These are phyloP conservation scores for Dreissena polymorpha DNA, from an alignment of 1,140 invertebrate species.

Conservation along the genomic window DNA sequence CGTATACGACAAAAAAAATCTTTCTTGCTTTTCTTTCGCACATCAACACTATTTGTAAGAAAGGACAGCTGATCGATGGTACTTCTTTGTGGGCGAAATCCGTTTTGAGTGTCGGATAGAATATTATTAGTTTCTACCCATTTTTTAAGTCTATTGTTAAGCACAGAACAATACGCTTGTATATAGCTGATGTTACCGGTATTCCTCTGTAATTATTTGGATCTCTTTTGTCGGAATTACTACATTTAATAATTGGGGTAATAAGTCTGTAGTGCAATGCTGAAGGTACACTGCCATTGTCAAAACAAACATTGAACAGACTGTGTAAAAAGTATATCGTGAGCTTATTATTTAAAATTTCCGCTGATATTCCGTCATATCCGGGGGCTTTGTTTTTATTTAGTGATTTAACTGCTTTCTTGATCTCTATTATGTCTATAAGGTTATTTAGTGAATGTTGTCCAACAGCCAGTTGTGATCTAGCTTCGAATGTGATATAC, in stretches of 20 bases:
- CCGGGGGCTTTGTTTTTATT: slow-evolving; percentile 14
- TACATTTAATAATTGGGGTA: slow-evolving; percentile 18
- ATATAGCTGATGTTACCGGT: slow-evolving; percentile 26
- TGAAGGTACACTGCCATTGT: neutral
- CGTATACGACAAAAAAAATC: slow-evolving; percentile 15
- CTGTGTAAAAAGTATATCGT: neutral
- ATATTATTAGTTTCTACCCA: slow-evolving; percentile 27
- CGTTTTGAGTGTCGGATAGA: slow-evolving; percentile 45
- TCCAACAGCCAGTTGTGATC: too few relatives aligned
- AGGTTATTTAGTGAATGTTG: too few relatives aligned
- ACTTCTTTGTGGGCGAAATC: slow-evolving; percentile 43
- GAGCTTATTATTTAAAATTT: neutral
- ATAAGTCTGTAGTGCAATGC: neutral
- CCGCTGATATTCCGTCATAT: slow-evolving; percentile 1
- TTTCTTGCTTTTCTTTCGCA: slow-evolving; percentile 30
- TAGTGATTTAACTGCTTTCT: neutral
- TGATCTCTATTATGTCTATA: too few relatives aligned
- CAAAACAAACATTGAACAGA: slow-evolving; percentile 22
- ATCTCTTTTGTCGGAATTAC: slow-evolving; percentile 13
- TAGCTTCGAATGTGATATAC: too few relatives aligned
- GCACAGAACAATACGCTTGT: slow-evolving; percentile 36
- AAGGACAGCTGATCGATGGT: slow-evolving; percentile 40
- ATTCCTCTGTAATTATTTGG: slow-evolving; percentile 35
- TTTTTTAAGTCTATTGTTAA: slow-evolving; percentile 26
- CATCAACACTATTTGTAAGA: slow-evolving; percentile 29